phyloP scores from a whole-genome alignment of 2,888 invertebrate species.

The Amphipoea lucens region DNA sequence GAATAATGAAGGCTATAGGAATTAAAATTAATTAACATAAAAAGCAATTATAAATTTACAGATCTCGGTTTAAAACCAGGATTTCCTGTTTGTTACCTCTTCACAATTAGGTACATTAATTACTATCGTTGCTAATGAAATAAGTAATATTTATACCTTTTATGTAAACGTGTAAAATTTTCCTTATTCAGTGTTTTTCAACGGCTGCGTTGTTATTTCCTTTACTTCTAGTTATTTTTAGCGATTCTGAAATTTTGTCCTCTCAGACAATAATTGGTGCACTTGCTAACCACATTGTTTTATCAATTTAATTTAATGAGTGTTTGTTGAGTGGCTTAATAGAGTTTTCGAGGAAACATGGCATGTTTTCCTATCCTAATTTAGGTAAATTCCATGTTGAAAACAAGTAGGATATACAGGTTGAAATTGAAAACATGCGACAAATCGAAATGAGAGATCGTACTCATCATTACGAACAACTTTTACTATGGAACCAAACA shows the following conservation, averaged over 20 bases:
- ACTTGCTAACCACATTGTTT: conserved; percentile 56
- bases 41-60: conserved; percentile 64
- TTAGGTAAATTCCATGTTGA: conserved; percentile 36
- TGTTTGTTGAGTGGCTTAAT: conserved; percentile 31
- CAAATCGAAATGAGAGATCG: too few relatives aligned
- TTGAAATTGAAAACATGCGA: too few relatives aligned
- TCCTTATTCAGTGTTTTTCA: conserved; percentile 60
- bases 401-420: conserved; percentile 17
- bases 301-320: conserved; percentile 67
- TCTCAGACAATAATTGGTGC: conserved; percentile 50
- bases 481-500: too few relatives aligned
- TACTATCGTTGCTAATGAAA: conserved; percentile 60
- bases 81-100: conserved; percentile 69
- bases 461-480: too few relatives aligned
- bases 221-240: conserved; percentile 55
- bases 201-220: conserved; percentile 60
- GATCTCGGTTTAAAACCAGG: conserved; percentile 54
- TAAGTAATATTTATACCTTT: conserved; percentile 56
- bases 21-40: conserved; percentile 64
- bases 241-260: conserved; percentile 51
- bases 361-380: conserved; percentile 28
- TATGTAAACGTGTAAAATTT: conserved; percentile 52
- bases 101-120: conserved; percentile 56
- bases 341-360: conserved; percentile 55
- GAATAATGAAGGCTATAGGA: conserved; percentile 46